Base-by-base conservation (phyloP, 2,888 invertebrate genomes). In the Hypsopygia costalis region DNA sequence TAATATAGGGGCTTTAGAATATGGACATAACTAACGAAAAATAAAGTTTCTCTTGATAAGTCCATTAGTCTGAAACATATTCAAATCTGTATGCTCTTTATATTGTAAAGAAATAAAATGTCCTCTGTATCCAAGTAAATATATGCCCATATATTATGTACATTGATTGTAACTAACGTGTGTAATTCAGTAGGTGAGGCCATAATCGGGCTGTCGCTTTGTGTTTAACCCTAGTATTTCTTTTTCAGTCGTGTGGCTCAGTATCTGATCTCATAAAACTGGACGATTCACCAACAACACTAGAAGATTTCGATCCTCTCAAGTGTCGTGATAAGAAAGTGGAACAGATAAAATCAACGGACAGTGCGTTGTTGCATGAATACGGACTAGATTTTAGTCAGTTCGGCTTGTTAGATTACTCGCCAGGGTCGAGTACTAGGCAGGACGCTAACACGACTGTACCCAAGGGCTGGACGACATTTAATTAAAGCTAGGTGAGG, bases 341-440 rank as follows among this genome's bases (percentile, higher is more conserved):
- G 33, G 81, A 81, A 43, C 73, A 65, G 81, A 89, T 70, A 47
- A 81, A 79, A 56, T 56, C 67, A 2, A 69, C 83, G 44, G 94
- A 94, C 60, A 90, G 91, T 61, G 93, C 93, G 63, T 83, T 94
- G 40, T 85, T 94, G 49, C 91, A 92, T 59, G 94, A 94, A 59
- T 94, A 94, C 61, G 94, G 94, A 39, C 80, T 94, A 52, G 92
- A 94, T 75, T 94, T 94, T 51, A 86, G 86, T 50, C 76, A 77
- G 46, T 87, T 82, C 48, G 80, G 76, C 27, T 54, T 86, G 67
- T 85, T 91, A 52, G 91, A 90, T 48, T 82, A 89, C 47, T 64
- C 79, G 34, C 62, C 73, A 8, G 53, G 69, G n/a, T 62, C 77
- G 22, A 75, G 70, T 46, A 44, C 62, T 7, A 59, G 58, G 25